Evolutionary conservation across 2,888 invertebrate species (phyloP), one percentile per base, ranked within the genome.

Genomic region (Belgica antarctica): DNA sequence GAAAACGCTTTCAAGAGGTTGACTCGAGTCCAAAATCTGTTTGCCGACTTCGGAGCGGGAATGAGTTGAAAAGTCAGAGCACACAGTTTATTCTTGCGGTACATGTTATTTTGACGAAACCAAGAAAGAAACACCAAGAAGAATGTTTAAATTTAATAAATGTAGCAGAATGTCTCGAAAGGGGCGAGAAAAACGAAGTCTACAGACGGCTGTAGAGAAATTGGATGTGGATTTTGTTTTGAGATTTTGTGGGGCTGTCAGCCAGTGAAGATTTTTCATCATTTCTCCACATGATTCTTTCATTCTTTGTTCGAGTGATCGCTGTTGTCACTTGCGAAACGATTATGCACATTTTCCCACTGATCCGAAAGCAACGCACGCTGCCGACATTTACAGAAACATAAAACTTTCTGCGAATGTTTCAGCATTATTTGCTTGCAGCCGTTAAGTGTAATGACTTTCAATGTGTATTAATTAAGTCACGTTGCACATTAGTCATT

Each of bases 391-490:
- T 52, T 22, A 52, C 52, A 22, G 8, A 19, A 52, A 52, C 52
- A 52, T 52, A 52, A 52, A 52, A 17, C 46, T 46, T 15, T 46
- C 15, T 22, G 52, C 52, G 52, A 52, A 52, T 19, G 8, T 52
- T 12, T 41, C 41, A 41, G 41, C 12, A 22, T 52, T n/a, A 52
- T 22, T 52, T 52, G 52, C n/a, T 52, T 22, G 22, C 7, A 52
- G 7, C 12, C 5, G 17, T 4, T 52, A 4, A 52, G 52, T 52
- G 17, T 52, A 52, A 52, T 52, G 52, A 52, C 52, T 52, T 52
- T 52, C 19, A 52, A 17, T 52, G 52, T 52, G 17, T 7, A 52
- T 41, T 41, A 41, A 41, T 52, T 52, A 19, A 52, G n/a, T 52
- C 52, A 41, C 41, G 52, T 7, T 22, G 17, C 19, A 7, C 22